Base-by-base conservation (phyloP, 1,140 invertebrate genomes). In the Ostrea edulis region DNA sequence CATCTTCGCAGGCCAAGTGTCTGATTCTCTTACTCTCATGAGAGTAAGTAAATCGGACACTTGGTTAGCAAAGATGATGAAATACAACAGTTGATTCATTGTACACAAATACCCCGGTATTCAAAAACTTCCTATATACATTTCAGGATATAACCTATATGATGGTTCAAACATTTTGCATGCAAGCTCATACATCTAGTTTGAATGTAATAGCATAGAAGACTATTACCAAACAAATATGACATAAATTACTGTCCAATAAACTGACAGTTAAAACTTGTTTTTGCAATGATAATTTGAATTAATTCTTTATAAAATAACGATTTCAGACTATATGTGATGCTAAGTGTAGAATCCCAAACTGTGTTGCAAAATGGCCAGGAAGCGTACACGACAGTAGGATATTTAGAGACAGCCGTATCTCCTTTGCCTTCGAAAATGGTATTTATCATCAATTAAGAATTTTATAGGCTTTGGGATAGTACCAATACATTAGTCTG, bases 311-410 rank as follows among this genome's bases (percentile, higher is more conserved):
- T 11, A 68, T 68, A 9, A 25, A n/a, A 68, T 58, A 17, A 17
- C 14, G 4, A 17, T 84, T 84, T 4, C 53, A 84, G 82, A 84
- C 55, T 51, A 58, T 58, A 84, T 84, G 82, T 55, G 53, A 84
- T 55, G 25, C 35, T 8, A 8, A 12, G 55, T 84, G n/a, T 22
- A 84, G 25, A 25, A 84, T 84, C 11, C 25, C 29, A 3, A 84
- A 84, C 55, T 53, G 52, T 84, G 58, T 68, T 22, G 84, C 84
- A 22, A 85, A 68, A 62, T 85, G 84, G 84, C 58, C 84, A 35
- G 58, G 84, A 62, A 62, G 54, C 35, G 84, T 85, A 2, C 84
- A 85, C 54, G 84, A 68, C n/a, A 51, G 54, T 4, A 85, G 84
- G 58, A 85, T 85, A 17, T 85, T 85, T 65, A n/a, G 58, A n/a